Evolutionary conservation across 1,140 invertebrate species (phyloP).

Genomic region (Galleria mellonella): DNA sequence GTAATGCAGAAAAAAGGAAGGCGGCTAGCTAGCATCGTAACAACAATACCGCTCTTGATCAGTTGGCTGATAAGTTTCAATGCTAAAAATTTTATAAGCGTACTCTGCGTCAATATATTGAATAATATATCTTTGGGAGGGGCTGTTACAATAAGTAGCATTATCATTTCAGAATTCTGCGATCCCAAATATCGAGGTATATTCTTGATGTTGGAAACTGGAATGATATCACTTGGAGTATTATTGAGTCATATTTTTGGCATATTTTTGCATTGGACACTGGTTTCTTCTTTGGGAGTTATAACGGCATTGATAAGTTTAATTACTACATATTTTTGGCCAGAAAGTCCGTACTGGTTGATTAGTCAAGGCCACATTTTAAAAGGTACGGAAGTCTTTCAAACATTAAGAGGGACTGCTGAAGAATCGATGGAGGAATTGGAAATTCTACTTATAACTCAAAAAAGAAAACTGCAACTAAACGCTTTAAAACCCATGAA

Average conservation of each 20-base stretch:
- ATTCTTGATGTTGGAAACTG: constrained; percentile 15
- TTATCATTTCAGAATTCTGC: constrained; percentile 14
- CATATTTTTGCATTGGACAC: constrained; percentile 1
- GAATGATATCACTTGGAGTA: constrained; percentile 14
- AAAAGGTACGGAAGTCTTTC: constrained; percentile 8
- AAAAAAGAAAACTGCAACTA: constrained; percentile 11
- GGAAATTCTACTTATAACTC: constrained; percentile 3
- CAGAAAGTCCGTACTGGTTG: constrained; percentile 16
- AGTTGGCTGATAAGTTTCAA: constrained; percentile 13
- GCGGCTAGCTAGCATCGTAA: constrained; percentile 5
- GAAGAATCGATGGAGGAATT: constrained; percentile 9
- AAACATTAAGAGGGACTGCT: constrained; percentile 8
- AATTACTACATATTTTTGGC: constrained; percentile 9
- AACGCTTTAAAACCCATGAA: constrained; percentile 11
- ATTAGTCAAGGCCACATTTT: constrained; percentile 11
- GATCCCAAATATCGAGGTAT: constrained; percentile 7
- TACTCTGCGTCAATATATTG: constrained; percentile 8
- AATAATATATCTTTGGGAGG: constrained; percentile 12
- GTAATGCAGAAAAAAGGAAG: constrained; percentile 15
- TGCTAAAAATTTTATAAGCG: background rate
- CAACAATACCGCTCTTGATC: constrained; percentile 9
- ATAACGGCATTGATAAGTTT: background rate
- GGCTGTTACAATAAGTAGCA: constrained; percentile 11
- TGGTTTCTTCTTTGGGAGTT: constrained; percentile 7
- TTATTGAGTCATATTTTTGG: constrained; percentile 10